Evolutionary conservation across 2,888 invertebrate species (phyloP), one percentile per base, ranked within the genome.

Genomic region (Cosmopolites sordidus): DNA sequence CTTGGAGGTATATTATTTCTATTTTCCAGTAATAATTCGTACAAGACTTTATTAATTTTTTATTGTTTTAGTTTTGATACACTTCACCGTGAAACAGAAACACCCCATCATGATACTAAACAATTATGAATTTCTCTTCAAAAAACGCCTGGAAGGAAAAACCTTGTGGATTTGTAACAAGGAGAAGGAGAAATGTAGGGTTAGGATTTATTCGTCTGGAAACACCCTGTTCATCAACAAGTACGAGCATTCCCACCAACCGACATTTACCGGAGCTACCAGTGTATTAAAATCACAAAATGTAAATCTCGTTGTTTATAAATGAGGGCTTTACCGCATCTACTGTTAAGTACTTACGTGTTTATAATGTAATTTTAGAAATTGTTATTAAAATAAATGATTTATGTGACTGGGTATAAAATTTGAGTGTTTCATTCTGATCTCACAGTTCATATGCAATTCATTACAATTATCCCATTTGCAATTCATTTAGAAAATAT

Each of bases 91-190:
- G 39, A 62, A 61, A 2, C 46, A 43, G 16, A 65, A 63, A 48
- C 38, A 63, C 53, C 63, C 62, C 2, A 63, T 58, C 48, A 53
- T 66, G 53, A 52, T 66, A 16, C 17, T 60, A 17, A 55, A 63
- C 41, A 48, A 45, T 8, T 61, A 59, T 46, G 59, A 60, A 39
- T 66, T 57, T 41, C 54, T 51, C 43, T 37, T 64, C 4, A 60
- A 64, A 44, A 55, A 43, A 17, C 51, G 51, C 43, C 27, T 42
- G 2, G 40, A 43, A 1, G 51, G 57, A 8, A 63, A 57, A 51
- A 62, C 58, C 2, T 47, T 56, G 9, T 66, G 66, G 66, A 59
- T 59, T 16, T 66, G 66, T 48, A 58, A 56, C 3, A 51, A 54
- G 29, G 60, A 59, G 29, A 37, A 51, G 18, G 41, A 43, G 6